Percentiles rank a stretch among this genome's conserved stretches.
phyloP scores from a whole-genome alignment of 1,140 invertebrate species.

The Drosophila punjabiensis region DNA sequence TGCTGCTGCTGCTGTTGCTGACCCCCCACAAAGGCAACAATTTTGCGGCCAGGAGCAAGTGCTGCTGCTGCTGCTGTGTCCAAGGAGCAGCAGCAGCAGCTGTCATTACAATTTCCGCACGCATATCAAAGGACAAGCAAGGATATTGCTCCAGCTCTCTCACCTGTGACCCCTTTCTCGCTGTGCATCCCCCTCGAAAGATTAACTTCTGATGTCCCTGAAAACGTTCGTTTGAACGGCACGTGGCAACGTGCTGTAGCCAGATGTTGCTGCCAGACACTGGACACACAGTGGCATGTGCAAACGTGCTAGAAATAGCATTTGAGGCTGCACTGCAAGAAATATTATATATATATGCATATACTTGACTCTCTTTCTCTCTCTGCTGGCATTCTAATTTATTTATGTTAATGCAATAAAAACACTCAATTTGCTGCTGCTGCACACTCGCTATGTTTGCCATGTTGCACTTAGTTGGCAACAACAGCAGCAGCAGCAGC shows the following conservation, averaged over 20 bases:
- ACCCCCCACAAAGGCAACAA: conserved; percentile 58
- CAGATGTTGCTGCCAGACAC: conserved; percentile 4
- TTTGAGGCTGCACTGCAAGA: conserved; percentile 16
- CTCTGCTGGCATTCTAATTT: conserved; percentile 68
- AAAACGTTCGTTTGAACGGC: conserved; percentile 25
- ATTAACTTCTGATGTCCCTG: conserved; percentile 15
- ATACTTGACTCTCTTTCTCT: conserved; percentile 7
- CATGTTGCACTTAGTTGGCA: conserved; percentile 38
- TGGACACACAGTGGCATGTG: conserved; percentile 1
- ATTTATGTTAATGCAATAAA: conserved; percentile 84
- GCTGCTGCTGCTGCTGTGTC: not conserved
- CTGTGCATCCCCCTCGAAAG: not conserved
- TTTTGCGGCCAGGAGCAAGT: conserved; percentile 30
- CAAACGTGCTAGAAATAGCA: conserved; percentile 37
- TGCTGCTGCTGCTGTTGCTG: conserved; percentile 28
- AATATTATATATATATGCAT: conserved; percentile 21
- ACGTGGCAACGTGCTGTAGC: conserved; percentile 46
- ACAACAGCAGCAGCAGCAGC: conserved; percentile 25
- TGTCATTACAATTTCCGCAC: conserved; percentile 62
- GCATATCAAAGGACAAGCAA: conserved; percentile 30
- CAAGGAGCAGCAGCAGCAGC: conserved; percentile 17
- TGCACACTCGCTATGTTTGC: conserved; percentile 58
- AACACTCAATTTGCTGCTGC: conserved; percentile 76
- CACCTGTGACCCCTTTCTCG: conserved; percentile 20
- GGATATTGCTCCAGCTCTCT: conserved; percentile 9